Evolutionary conservation across 2,797 vertebrate species (phyloP), one percentile per base, ranked within the genome.

Genomic region (Dallia pectoralis): DNA sequence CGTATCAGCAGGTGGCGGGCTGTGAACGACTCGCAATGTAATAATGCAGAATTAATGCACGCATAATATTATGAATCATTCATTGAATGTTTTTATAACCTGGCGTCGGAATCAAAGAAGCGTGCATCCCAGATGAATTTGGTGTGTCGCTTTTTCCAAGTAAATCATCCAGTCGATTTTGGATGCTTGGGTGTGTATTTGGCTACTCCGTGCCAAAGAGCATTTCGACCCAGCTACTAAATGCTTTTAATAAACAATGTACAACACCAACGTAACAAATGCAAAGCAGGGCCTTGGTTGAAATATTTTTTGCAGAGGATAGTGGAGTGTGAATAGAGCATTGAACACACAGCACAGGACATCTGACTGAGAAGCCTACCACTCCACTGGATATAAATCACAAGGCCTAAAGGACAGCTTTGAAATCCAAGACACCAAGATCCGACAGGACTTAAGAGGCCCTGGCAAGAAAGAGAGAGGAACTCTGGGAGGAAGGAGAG

Each of bases 361-460:
- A 25, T n/a, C 11, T 3, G 3, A 56, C 53, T 2, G 53, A 56
- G 53, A 56, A 11, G 53, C 53, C 53, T 25, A 56, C n/a, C 19
- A 40, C 74, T 76, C 63, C 62, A 74, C 81, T 76, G 79, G 47
- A 74, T 85, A 75, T 89, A 86, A 91, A 88, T 89, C 85, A 87
- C 81, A 80, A 71, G 44, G 72, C 25, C 64, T 65, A 77, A 76
- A 75, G 70, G 53, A 83, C 74, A 67, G 84, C 78, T 82, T 84
- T 89, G 89, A 89, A 88, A 91, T 84, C 81, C 81, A 88, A 91
- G 80, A 87, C 89, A 83, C 29, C 12, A 59, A 78, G 76, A 83
- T 85, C 78, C 56, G 71, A 85, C 78, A 69, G 73, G 75, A 56
- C 11, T 56, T 25, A 25, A 22, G 76, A 81, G 75, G 81, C 81